phyloP scores from a whole-genome alignment of 2,797 vertebrate genomes.

The Cirrhinus mrigala region DNA sequence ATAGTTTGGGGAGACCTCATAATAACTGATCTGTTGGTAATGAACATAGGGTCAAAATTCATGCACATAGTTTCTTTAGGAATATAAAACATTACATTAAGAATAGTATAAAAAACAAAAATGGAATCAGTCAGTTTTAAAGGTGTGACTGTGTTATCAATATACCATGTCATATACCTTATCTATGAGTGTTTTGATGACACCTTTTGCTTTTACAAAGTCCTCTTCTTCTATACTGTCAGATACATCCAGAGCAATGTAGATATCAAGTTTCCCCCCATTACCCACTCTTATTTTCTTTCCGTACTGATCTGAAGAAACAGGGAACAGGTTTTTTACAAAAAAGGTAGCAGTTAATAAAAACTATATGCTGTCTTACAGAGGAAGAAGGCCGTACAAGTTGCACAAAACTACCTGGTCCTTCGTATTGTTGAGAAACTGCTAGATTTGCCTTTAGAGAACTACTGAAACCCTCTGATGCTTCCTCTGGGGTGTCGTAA shows the following conservation, averaged over 20 bases:
- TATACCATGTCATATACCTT: slow-evolving; percentile 67
- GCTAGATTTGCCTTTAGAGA: slow-evolving; percentile 57
- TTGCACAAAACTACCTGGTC: slow-evolving; percentile 46
- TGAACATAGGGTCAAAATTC: not conserved
- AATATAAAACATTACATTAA: not conserved
- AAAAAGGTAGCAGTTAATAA: not conserved
- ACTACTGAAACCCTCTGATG: slow-evolving; percentile 54
- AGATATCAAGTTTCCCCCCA: slow-evolving; percentile 77
- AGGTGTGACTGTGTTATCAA: not conserved
- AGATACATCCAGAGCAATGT: slow-evolving; percentile 78
- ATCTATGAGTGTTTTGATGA: slow-evolving; percentile 71
- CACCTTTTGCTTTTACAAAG: slow-evolving; percentile 65
- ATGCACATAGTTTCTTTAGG: not conserved
- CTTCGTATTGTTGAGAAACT: slow-evolving; percentile 35
- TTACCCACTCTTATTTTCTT: slow-evolving; percentile 69
- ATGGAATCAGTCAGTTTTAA: not conserved
- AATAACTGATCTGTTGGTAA: slow-evolving; percentile 71
- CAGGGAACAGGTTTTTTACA: not conserved
- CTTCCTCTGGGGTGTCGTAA: slow-evolving; percentile 63
- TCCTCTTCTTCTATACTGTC: slow-evolving; percentile 66
- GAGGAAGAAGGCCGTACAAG: not conserved
- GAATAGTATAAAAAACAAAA: no score
- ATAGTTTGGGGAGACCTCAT: slow-evolving; percentile 74
- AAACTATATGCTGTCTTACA: not conserved
- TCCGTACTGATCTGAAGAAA: slow-evolving; percentile 54